Conservation (phyloP, 2,113 vertebrate species). For the Clarias macrocephalus region DNA sequence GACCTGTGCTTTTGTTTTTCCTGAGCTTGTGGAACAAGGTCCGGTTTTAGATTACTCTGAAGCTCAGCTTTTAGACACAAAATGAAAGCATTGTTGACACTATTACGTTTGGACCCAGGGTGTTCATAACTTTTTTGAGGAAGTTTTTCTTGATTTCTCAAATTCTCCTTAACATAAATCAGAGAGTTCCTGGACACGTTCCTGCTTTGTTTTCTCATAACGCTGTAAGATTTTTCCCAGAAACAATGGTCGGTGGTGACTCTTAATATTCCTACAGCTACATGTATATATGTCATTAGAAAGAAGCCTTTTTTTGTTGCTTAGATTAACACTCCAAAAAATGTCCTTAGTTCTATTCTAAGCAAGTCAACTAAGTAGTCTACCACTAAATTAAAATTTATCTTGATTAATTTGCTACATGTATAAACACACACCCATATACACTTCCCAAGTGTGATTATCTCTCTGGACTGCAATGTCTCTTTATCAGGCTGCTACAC, state of each 20-base stretch:
- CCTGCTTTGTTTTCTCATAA: not conserved
- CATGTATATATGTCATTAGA: not conserved
- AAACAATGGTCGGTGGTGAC: not conserved
- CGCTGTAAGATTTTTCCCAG: not conserved
- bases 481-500: constrained; percentile 11
- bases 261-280: not conserved
- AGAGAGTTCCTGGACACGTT: not conserved
- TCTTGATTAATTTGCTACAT: not conserved
- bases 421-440: not conserved
- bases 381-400: not conserved
- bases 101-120: not conserved
- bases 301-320: not conserved
- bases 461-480: not conserved
- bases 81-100: not conserved
- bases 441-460: not conserved
- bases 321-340: not conserved
- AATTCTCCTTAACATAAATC: not conserved
- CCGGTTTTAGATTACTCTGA: not conserved
- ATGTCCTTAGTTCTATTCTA: not conserved
- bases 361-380: not conserved
- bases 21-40: not conserved
- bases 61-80: not conserved
- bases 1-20: constrained; percentile 20
- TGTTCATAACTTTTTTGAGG: not conserved
- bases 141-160: not conserved